These are phyloP conservation scores for Dyspetes luteomarginatus DNA, from an alignment of 2,888 invertebrate species.

Conservation along the genomic window DNA sequence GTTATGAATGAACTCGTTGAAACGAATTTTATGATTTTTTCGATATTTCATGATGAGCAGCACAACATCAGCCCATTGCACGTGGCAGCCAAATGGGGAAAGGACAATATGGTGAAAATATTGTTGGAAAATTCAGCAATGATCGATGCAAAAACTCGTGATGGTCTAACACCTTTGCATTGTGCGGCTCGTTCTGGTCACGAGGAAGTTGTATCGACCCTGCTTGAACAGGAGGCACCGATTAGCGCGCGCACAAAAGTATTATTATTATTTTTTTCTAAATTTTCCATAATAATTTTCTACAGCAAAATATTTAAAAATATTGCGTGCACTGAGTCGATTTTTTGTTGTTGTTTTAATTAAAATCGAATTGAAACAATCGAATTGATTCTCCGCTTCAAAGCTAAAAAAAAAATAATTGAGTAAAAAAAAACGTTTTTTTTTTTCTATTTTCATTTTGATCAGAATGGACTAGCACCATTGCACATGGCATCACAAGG, in stretches of 20 bases:
- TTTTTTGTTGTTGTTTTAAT: too few species aligned
- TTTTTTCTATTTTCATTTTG: conserved; percentile 60
- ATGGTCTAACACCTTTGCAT: conserved; percentile 97
- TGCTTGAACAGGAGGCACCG: conserved; percentile 95
- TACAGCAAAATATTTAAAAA: too few species aligned
- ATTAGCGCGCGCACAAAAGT: conserved; percentile 98
- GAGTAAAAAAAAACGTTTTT: too few species aligned
- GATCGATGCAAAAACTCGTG: conserved; percentile 96
- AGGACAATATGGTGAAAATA: conserved; percentile 95
- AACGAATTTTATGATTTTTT: background rate
- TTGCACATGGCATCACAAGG: conserved; percentile 99
- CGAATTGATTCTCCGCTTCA: too few species aligned
- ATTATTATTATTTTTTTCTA: conserved; percentile 57
- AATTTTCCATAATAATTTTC: background rate
- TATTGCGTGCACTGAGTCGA: too few species aligned
- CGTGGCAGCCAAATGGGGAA: conserved; percentile 99
- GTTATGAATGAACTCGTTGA: background rate
- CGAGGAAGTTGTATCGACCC: conserved; percentile 95
- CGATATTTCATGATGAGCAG: conserved; percentile 78
- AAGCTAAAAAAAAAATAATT: too few species aligned
- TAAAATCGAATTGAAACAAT: too few species aligned
- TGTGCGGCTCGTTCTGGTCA: conserved; percentile 99
- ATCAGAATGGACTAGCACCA: conserved; percentile 95
- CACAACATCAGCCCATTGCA: conserved; percentile 99
- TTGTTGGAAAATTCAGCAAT: conserved; percentile 93